A percentile compares a stretch with the other conserved stretches of the same genome.
phyloP scores from a whole-genome alignment of 2,113 vertebrate genomes.

The Aythya baeri region DNA sequence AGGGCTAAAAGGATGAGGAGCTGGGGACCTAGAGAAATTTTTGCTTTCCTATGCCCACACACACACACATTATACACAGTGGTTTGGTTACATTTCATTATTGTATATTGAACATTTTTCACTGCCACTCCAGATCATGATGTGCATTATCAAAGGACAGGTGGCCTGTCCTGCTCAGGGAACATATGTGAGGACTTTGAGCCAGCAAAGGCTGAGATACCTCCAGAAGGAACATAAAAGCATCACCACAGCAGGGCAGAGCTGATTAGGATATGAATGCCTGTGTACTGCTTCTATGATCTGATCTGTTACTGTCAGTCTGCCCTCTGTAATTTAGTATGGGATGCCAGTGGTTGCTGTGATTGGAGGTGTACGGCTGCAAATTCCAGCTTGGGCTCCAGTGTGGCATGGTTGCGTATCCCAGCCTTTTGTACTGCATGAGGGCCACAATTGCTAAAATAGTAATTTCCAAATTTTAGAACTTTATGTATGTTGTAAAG shows the following conservation, averaged over 20 bases:
- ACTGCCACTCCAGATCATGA: background rate
- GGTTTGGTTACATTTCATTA: background rate
- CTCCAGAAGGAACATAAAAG: background rate
- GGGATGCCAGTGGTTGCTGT: rapidly evolving
- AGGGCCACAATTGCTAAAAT: background rate
- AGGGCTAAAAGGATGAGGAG: background rate
- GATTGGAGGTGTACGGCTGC: rapidly evolving
- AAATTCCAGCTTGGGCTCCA: background rate
- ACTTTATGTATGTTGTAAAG: background rate
- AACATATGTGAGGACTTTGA: background rate
- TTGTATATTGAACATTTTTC: background rate
- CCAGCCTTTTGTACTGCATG: background rate
- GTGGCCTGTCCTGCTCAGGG: background rate
- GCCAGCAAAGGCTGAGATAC: background rate
- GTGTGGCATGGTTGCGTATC: background rate
- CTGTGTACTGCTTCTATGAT: background rate
- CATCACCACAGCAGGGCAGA: background rate
- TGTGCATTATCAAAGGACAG: background rate
- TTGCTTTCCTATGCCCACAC: rapidly evolving
- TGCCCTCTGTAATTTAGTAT: background rate
- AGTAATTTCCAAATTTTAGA: background rate
- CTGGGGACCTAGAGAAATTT: background rate
- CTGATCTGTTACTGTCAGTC: background rate
- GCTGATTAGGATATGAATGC: background rate
- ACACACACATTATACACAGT: rapidly evolving